Conservation (phyloP, 2,888 invertebrate genomes). For the Balanococcus diminutus region DNA sequence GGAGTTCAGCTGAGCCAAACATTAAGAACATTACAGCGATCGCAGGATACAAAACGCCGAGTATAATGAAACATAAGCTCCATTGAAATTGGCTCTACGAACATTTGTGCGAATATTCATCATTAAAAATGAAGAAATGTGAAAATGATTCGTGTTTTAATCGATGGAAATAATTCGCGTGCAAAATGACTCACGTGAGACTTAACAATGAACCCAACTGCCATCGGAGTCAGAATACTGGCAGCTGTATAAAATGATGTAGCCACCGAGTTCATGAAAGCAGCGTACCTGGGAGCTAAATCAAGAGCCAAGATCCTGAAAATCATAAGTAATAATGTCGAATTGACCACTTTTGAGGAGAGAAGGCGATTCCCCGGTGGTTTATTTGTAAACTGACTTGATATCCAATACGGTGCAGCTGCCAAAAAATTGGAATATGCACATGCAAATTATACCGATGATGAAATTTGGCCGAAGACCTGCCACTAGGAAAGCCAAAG, state of each 20-base stretch:
- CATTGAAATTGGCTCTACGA: conserved; percentile 11
- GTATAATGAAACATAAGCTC: background rate
- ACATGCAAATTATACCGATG: background rate
- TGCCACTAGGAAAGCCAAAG: background rate
- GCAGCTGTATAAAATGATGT: background rate
- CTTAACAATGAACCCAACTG: conserved; percentile 29
- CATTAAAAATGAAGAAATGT: too few species aligned
- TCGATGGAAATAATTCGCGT: too few species aligned
- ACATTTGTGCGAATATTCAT: background rate
- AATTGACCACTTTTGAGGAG: background rate
- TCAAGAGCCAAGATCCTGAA: background rate
- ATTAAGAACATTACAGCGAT: conserved; percentile 4
- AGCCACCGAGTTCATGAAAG: conserved; percentile 17
- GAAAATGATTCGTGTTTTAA: too few species aligned
- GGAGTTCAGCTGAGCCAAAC: background rate
- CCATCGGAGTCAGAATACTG: background rate
- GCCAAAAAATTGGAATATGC: background rate
- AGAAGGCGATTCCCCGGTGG: background rate
- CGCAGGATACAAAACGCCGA: background rate
- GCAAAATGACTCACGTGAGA: conserved; percentile 44
- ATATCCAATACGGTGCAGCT: conserved; percentile 10
- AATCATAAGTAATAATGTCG: background rate
- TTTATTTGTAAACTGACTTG: background rate
- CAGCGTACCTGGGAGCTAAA: background rate
- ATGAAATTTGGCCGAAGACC: background rate